phyloP scores from a whole-genome alignment of 2,888 invertebrate species.

The Macrophya alboannulata region DNA sequence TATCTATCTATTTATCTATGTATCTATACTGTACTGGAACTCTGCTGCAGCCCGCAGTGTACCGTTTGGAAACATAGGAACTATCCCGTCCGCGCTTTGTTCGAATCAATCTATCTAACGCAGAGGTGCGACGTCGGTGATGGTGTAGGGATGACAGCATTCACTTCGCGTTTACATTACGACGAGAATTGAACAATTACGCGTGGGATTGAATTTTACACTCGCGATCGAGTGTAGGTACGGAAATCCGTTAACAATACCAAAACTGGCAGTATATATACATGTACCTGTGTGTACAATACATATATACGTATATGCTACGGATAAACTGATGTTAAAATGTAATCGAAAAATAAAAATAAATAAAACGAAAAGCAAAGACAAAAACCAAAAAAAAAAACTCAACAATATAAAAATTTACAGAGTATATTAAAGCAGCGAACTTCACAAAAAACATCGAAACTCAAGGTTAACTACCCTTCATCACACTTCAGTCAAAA shows the following conservation, averaged over 20 bases:
- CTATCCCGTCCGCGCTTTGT: slow-evolving; percentile 13
- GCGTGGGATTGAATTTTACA: slow-evolving; percentile 54
- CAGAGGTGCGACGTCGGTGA: neutral
- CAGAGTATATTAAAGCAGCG: neutral
- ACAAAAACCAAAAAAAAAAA: neutral
- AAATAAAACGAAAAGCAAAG: neutral
- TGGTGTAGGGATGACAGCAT: slow-evolving; percentile 35
- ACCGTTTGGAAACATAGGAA: slow-evolving; percentile 3
- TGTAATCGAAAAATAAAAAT: no score
- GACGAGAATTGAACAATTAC: slow-evolving; percentile 51
- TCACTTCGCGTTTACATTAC: slow-evolving; percentile 46
- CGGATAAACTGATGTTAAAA: neutral
- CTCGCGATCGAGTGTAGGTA: neutral
- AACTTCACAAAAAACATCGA: neutral
- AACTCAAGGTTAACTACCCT: neutral
- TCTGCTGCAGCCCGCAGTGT: neutral
- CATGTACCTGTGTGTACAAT: no score
- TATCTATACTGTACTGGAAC: neutral
- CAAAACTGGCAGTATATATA: neutral
- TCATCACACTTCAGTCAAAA: no score
- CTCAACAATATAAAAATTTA: neutral
- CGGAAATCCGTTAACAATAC: slow-evolving; percentile 26
- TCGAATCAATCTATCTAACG: slow-evolving; percentile 38
- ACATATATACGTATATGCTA: neutral
- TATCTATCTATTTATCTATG: neutral